A percentile compares a stretch with the other conserved stretches of the same genome.
Evolutionary conservation across 2,888 invertebrate genomes (phyloP).

Genomic region (Sinopyrophorus schimmeli): DNA sequence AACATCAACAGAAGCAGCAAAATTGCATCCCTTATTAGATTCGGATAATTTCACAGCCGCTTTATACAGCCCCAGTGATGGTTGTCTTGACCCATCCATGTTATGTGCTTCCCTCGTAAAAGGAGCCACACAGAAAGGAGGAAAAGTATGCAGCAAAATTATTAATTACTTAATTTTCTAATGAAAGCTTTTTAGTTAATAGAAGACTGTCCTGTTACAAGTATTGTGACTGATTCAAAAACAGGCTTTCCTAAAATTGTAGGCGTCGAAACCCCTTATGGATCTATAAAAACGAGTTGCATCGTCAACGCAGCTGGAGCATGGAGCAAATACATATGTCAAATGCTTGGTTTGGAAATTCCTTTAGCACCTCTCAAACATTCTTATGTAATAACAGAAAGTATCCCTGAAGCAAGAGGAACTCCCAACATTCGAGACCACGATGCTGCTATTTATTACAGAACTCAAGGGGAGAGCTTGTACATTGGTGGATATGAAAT

Average conservation of each 20-base stretch:
- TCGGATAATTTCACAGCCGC: constrained; percentile 75
- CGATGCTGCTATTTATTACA: constrained; percentile 80
- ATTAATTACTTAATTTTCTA: background rate
- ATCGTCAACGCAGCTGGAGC: constrained; percentile 82
- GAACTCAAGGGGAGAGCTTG: constrained; percentile 81
- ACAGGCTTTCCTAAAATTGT: constrained; percentile 69
- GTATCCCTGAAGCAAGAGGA: constrained; percentile 72
- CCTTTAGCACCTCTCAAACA: constrained; percentile 86
- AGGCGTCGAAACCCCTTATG: constrained; percentile 76
- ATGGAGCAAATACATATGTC: constrained; percentile 78
- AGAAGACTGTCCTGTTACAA: constrained; percentile 75
- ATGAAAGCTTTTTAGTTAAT: constrained; percentile 60
- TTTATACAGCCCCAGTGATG: constrained; percentile 79
- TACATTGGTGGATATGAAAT: constrained; percentile 86
- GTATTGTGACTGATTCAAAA: constrained; percentile 69
- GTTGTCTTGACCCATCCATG: constrained; percentile 83
- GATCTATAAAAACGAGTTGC: constrained; percentile 74
- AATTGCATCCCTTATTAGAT: constrained; percentile 77
- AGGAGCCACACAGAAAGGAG: constrained; percentile 72
- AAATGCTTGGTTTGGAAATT: constrained; percentile 68
- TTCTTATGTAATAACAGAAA: constrained; percentile 82
- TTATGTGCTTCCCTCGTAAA: constrained; percentile 74
- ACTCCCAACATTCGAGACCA: constrained; percentile 86
- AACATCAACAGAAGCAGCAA: constrained; percentile 71
- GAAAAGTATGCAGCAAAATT: constrained; percentile 59